phyloP scores from a whole-genome alignment of 2,888 invertebrate species.

The Micoletzkya japonica region DNA sequence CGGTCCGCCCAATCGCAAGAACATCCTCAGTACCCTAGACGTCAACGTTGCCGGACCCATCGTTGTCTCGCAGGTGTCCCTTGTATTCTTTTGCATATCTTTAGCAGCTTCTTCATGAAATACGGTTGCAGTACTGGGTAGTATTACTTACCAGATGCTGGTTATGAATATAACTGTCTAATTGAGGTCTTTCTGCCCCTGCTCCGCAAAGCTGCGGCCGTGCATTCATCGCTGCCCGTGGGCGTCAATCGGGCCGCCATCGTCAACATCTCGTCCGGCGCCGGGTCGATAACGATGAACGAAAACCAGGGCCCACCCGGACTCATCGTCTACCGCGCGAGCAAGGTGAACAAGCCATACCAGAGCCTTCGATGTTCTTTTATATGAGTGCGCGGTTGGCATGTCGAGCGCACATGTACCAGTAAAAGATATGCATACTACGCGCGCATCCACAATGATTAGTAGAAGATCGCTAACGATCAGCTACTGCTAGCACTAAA shows the following conservation, averaged over 20 bases:
- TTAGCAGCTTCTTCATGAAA: neutral
- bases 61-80: conserved; percentile 12
- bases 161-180: neutral
- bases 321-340: conserved; percentile 15
- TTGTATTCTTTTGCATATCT: neutral
- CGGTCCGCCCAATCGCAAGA: neutral
- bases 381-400: too few relatives aligned
- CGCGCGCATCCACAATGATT: too few relatives aligned
- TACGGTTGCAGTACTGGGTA: neutral
- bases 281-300: conserved; percentile 34
- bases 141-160: neutral
- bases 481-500: too few relatives aligned
- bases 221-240: conserved; percentile 18
- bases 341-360: conserved; percentile 15
- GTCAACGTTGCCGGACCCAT: conserved; percentile 21
- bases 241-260: conserved; percentile 41
- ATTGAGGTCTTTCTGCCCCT: conserved; percentile 23
- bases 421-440: too few relatives aligned
- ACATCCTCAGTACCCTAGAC: conserved; percentile 10
- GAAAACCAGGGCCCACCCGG: conserved; percentile 17
- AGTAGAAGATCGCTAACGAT: too few relatives aligned
- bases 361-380: too few relatives aligned
- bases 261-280: conserved; percentile 44
- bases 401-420: too few relatives aligned
- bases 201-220: neutral